Evolutionary conservation across 2,797 vertebrate species (phyloP), one percentile per base, ranked within the genome.

Genomic region (Merluccius polli): DNA sequence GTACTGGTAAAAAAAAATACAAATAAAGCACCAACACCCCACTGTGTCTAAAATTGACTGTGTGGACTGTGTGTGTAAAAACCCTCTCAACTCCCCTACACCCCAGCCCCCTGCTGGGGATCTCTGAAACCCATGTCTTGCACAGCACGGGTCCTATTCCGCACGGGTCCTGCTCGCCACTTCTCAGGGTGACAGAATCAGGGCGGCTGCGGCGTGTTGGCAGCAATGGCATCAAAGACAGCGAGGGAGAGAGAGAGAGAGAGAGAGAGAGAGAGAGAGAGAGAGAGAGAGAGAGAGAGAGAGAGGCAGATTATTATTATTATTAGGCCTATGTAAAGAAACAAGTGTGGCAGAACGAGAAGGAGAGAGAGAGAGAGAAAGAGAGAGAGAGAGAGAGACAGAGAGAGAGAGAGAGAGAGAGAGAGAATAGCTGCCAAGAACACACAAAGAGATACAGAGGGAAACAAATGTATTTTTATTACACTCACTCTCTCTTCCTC

Each of bases 201-300:
- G 91, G 90, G 86, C 90, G 36, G 36, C 79, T 73, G 81, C 15
- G 13, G 77, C 18, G 71, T 89, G 81, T 77, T 69, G 32, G 77
- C 82, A 71, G 88, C 84, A 82, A 77, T 68, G 35, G 78, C 82
- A 88, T 90, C 86, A 89, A 88, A 90, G 88, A 84, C 24, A 67
- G 10, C 3, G 38, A 44, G 30, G 78, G 76, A 16, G 29, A 83
- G 86, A 87, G 48, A 9, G 79, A 86, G 92, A 89, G 91, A 92
- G 89, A 91, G 90, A 82, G 89, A 89, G 92, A 88, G 85, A 77
- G 85, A 86, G 81, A 75, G 79, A 76, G 77, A 75, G 87, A 80
- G 75, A 82, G 15, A 13, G 21, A 69, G 36, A 18, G 13, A 59
- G 13, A 70, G 24, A 33, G 86, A 82, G 81, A 84, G 84, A 21